Base-by-base conservation (phyloP, 2,113 vertebrate genomes). In the Scomber japonicus region DNA sequence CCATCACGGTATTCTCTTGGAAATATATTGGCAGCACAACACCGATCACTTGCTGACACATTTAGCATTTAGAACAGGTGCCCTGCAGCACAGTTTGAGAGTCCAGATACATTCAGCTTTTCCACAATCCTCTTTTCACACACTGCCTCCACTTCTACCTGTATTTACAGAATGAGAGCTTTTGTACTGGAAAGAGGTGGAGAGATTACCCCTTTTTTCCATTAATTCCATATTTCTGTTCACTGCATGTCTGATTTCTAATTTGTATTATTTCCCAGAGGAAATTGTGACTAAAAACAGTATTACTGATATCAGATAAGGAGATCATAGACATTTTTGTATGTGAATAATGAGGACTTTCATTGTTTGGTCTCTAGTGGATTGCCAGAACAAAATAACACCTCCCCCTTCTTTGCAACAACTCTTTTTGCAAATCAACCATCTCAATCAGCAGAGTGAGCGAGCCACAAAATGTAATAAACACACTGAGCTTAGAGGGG, bases 1-100 rank as follows among this genome's bases (percentile, higher is more conserved):
- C 51, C 63, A 62, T 45, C 21, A 30, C 51, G 24, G 21, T 56
- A 51, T 84, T 73, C 59, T 68, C 55, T 44, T 66, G 24, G 71
- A 82, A 19, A 62, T 45, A 44, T 19, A 70, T 64, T 79, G 81
- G 63, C 75, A 82, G 68, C 19, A 7, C 75, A 44, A 66, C 79
- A 51, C 71, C 40, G 60, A 54, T 75, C 86, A 46, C 57, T 40
- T 55, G 72, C 80, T 76, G 61, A 78, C 78, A 76, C 64, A 78
- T 85, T 83, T 72, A 82, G 86, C 71, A 92, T 92, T 89, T 91
- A 81, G 85, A 88, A 50, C 80, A 92, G 83, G 86, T 82, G 81
- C 86, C 71, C 78, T 68, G 71, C 71, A 85, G 88, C 88, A 86
- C 73, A 76, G 74, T 78, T 57, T 84, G 71, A 71, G 64, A 88